Percentiles rank a stretch among this genome's conserved stretches.
Evolutionary conservation across 2,888 invertebrate species (phyloP).

Genomic region (Caenorhabditis afra): DNA sequence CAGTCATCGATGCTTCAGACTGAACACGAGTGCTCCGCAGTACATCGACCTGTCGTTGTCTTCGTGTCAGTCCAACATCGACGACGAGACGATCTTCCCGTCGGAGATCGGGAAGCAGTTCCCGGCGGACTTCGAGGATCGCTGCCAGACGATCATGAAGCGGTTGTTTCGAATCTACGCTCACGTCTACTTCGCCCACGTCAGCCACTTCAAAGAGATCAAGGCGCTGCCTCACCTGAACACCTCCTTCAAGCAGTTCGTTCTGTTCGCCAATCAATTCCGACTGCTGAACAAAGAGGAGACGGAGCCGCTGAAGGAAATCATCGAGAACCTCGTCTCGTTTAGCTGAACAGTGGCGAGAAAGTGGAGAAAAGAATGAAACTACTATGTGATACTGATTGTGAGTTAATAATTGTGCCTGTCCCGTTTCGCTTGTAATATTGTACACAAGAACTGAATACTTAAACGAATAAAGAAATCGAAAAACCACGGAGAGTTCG

Average conservation of each 20-base stretch:
- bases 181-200: conserved; percentile 99
- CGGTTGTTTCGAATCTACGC: conserved; percentile 98
- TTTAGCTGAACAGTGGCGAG: conserved; percentile 14
- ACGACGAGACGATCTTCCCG: conserved; percentile 91
- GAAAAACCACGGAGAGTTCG: conserved; percentile 9
- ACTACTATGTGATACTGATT: no score
- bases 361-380: background rate
- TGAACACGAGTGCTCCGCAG: conserved; percentile 62
- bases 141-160: conserved; percentile 98
- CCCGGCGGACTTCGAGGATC: conserved; percentile 82
- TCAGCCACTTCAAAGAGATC: conserved; percentile 82
- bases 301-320: conserved; percentile 55
- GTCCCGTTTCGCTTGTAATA: background rate
- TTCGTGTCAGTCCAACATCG: conserved; percentile 99
- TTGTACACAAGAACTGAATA: conserved; percentile 1
- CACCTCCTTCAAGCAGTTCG: conserved; percentile 69
- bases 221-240: conserved; percentile 68
- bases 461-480: no score
- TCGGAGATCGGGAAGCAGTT: conserved; percentile 70
- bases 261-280: conserved; percentile 67
- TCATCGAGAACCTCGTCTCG: conserved; percentile 54
- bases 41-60: conserved; percentile 99
- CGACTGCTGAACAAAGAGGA: conserved; percentile 57
- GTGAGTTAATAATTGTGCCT: background rate
- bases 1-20: conserved; percentile 24